Evolutionary conservation across 2,113 vertebrate species (phyloP).

Genomic region (Callochromis pleurospilus): DNA sequence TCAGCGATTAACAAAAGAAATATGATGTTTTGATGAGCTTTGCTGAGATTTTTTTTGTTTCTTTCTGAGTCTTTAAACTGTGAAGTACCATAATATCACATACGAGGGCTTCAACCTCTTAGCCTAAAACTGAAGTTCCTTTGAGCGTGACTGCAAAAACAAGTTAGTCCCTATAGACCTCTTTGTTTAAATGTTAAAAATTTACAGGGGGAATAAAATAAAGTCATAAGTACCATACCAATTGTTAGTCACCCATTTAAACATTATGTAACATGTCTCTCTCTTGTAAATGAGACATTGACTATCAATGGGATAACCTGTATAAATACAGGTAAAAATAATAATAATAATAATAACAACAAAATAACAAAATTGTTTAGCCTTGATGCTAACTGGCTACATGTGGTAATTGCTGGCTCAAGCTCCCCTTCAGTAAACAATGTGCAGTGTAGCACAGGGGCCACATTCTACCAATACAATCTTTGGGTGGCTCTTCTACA

Average conservation of each 20-base stretch:
- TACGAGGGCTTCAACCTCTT: background rate
- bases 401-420: background rate
- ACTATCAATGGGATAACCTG: background rate
- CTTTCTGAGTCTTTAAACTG: background rate
- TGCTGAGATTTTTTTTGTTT: background rate
- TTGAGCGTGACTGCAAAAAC: rapidly evolving
- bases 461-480: background rate
- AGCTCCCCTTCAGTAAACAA: background rate
- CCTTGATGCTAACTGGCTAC: background rate
- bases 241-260: background rate
- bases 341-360: rapidly evolving
- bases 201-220: background rate
- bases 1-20: background rate
- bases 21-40: background rate
- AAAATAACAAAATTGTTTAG: background rate
- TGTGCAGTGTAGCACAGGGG: background rate
- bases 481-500: background rate
- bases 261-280: background rate
- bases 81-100: background rate
- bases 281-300: background rate
- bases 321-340: background rate
- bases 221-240: background rate
- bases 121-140: background rate
- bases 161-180: background rate
- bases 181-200: background rate